phyloP scores from a whole-genome alignment of 2,888 invertebrate genomes.

The Epinotia brunnichana region DNA sequence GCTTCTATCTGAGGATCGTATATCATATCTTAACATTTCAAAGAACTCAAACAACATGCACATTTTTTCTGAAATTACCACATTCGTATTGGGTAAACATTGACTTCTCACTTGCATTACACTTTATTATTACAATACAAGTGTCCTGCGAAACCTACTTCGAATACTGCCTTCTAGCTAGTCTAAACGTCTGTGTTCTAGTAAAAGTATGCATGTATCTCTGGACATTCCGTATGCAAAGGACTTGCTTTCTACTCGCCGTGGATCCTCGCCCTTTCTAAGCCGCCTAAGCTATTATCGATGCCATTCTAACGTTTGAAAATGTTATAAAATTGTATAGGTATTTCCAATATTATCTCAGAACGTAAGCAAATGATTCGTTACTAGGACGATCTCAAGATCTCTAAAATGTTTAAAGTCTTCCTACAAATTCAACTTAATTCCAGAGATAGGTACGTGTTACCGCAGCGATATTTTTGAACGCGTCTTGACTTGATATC shows the following conservation, averaged over 20 bases:
- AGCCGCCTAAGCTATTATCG: too few relatives aligned
- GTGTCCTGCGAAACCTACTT: not conserved
- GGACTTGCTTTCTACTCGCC: constrained; percentile 32
- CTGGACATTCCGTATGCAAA: constrained; percentile 29
- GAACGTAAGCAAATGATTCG: not conserved
- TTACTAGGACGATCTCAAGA: not conserved
- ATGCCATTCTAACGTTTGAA: not conserved
- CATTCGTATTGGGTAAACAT: not conserved
- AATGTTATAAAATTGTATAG: not conserved
- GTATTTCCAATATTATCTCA: too few relatives aligned
- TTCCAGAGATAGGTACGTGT: too few relatives aligned
- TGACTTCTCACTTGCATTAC: too few relatives aligned
- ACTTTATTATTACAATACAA: not conserved
- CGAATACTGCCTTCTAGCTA: not conserved
- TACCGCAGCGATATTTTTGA: too few relatives aligned
- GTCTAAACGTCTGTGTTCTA: constrained; percentile 1
- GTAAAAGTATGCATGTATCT: constrained; percentile 26
- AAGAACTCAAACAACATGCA: too few relatives aligned
- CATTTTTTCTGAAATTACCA: too few relatives aligned
- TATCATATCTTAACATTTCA: too few relatives aligned
- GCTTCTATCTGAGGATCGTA: too few relatives aligned
- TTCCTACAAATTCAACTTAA: not conserved
- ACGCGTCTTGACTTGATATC: too few relatives aligned
- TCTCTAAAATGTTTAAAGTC: not conserved
- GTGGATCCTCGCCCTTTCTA: too few relatives aligned